Conservation (phyloP, 2,888 invertebrate species). For the Drosophila cognata region DNA sequence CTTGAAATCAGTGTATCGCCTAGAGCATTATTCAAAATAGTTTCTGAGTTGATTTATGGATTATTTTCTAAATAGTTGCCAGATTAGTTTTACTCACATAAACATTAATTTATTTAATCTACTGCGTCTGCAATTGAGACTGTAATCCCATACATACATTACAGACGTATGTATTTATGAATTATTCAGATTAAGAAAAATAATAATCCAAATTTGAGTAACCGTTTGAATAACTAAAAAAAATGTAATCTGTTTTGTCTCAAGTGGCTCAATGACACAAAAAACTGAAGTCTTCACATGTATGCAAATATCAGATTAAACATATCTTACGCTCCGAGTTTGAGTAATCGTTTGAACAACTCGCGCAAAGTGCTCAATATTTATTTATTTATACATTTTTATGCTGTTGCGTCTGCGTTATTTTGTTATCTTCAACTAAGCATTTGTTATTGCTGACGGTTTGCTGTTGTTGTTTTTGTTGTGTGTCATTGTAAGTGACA, state of each 20-base stretch:
- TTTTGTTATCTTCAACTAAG: conserved; percentile 37
- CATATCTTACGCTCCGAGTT: background rate
- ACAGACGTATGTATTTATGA: background rate
- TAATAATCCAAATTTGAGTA: conserved; percentile 1
- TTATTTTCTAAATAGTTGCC: background rate
- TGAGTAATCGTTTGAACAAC: conserved; percentile 31
- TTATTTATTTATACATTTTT: conserved; percentile 45
- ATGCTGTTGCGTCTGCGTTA: conserved; percentile 30
- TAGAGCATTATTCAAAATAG: background rate
- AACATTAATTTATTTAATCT: background rate
- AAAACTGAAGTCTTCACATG: background rate
- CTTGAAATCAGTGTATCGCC: background rate
- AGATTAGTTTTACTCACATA: background rate
- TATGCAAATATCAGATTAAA: conserved; percentile 10
- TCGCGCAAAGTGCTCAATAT: conserved; percentile 37
- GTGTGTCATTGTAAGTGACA: conserved; percentile 65
- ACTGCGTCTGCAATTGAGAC: background rate
- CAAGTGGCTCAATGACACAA: background rate
- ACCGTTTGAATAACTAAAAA: conserved; percentile 29
- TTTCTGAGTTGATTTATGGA: background rate
- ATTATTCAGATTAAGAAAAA: conserved; percentile 2
- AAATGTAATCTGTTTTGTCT: background rate
- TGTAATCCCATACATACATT: background rate
- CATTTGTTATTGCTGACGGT: conserved; percentile 23
- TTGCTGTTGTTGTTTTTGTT: conserved; percentile 25